A percentile compares a stretch with the other conserved stretches of the same genome.
Evolutionary conservation across 1,140 invertebrate genomes (phyloP).

Genomic region (Ceratoteleas bidentatus): DNA sequence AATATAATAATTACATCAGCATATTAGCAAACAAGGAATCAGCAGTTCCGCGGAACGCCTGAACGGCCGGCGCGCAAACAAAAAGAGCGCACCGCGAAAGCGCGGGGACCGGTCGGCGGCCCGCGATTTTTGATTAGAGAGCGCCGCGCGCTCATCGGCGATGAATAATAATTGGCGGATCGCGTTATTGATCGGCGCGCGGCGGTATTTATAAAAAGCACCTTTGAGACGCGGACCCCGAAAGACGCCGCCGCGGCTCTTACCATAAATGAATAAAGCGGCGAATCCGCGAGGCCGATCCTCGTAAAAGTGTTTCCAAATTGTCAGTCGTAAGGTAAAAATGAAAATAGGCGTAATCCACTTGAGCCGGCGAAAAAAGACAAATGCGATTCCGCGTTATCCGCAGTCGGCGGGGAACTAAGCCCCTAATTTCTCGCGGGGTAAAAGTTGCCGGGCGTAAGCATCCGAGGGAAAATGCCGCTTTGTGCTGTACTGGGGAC

Average conservation of each 20-base stretch:
- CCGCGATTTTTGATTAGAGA: conserved; percentile 33
- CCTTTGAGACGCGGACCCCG: conserved; percentile 4
- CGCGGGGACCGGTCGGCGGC: background rate
- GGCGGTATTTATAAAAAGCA: conserved; percentile 36
- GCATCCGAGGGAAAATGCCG: conserved; percentile 65
- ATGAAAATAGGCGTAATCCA: conserved; percentile 64
- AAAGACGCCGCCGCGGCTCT: conserved; percentile 14
- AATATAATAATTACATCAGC: conserved; percentile 82
- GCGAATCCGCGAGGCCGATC: conserved; percentile 11
- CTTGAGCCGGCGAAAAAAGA: conserved; percentile 59
- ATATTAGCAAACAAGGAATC: conserved; percentile 80
- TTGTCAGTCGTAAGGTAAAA: conserved; percentile 53
- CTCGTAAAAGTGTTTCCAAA: conserved; percentile 58
- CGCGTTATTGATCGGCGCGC: conserved; percentile 29
- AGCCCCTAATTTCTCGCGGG: conserved; percentile 81
- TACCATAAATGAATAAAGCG: conserved; percentile 42
- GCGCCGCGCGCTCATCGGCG: conserved; percentile 7
- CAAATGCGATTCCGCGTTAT: conserved; percentile 42
- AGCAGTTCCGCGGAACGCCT: conserved; percentile 67
- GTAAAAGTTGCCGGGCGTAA: conserved; percentile 79
- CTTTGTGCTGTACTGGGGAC: conserved; percentile 42
- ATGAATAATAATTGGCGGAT: conserved; percentile 40
- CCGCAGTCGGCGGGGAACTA: conserved; percentile 68
- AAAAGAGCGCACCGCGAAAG: conserved; percentile 30
- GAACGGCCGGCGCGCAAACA: conserved; percentile 66